phyloP scores from a whole-genome alignment of 2,888 invertebrate genomes.

The Stenurella melanura region DNA sequence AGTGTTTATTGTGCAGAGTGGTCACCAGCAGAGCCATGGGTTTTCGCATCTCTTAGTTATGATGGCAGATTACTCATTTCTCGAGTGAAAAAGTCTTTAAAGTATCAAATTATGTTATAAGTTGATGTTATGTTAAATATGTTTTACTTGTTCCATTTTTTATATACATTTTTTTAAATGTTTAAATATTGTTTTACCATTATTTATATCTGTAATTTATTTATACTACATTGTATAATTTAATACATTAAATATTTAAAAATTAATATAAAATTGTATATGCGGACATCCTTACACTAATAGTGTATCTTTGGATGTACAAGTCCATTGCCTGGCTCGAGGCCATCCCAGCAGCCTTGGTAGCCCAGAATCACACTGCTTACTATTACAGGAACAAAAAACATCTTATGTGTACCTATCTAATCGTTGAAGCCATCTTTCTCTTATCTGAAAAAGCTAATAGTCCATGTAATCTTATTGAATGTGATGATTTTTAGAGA shows the following conservation, averaged over 20 bases:
- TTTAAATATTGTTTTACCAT: background rate
- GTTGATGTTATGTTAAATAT: background rate
- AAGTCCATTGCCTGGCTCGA: too few species aligned
- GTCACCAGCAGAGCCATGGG: conserved; percentile 98
- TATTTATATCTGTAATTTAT: background rate
- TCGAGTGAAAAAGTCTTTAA: conserved; percentile 93
- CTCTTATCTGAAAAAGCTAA: too few species aligned
- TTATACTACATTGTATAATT: too few species aligned
- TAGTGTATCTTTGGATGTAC: too few species aligned
- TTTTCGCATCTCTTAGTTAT: conserved; percentile 98
- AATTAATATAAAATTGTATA: background rate
- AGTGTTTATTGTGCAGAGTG: conserved; percentile 98
- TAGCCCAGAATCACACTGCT: too few species aligned
- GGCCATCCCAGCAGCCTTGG: too few species aligned
- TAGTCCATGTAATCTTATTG: too few species aligned
- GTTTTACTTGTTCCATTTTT: background rate
- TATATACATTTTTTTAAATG: conserved; percentile 9
- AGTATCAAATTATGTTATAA: conserved; percentile 92
- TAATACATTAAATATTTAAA: background rate
- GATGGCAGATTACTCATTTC: conserved; percentile 96
- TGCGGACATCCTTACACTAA: too few species aligned
- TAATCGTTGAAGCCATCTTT: too few species aligned
- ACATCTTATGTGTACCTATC: too few species aligned
- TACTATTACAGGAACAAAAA: too few species aligned
- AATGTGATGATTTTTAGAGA: too few species aligned